Percentiles rank a stretch among this genome's conserved stretches.
phyloP scores from a whole-genome alignment of 64 coral and sea anemone species.

The Porites lutea region DNA sequence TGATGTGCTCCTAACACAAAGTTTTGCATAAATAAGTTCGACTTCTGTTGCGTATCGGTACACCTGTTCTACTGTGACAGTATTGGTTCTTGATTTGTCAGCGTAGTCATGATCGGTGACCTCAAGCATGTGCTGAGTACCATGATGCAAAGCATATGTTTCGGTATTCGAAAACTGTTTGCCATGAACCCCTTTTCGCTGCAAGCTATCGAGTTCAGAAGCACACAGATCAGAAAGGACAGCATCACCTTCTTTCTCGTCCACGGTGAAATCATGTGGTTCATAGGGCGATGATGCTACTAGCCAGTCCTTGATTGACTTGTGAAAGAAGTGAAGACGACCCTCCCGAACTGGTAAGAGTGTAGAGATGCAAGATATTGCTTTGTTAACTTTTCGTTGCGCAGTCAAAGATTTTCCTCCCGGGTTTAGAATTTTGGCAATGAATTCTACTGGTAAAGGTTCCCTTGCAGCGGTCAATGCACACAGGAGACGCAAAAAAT shows the following conservation, averaged over 20 bases:
- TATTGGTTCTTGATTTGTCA: background rate
- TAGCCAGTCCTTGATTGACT: slow-evolving; percentile 55
- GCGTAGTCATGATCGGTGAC: background rate
- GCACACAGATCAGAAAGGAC: slow-evolving; percentile 21
- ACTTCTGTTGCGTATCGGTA: background rate
- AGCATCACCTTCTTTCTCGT: slow-evolving; percentile 27
- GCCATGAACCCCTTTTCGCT: background rate
- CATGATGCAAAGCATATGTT: slow-evolving; percentile 15
- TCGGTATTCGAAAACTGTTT: background rate
- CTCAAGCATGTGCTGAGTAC: background rate
- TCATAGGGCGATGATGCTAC: background rate
- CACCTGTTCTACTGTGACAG: background rate
- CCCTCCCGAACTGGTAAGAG: slow-evolving; percentile 20
- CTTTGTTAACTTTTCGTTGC: background rate
- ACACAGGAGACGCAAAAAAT: slow-evolving; percentile 24
- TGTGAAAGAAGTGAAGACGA: slow-evolving; percentile 43
- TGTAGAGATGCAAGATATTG: background rate
- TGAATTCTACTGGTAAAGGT: slow-evolving; percentile 20
- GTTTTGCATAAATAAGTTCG: slow-evolving; percentile 3
- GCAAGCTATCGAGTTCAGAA: background rate
- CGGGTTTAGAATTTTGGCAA: background rate
- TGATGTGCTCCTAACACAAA: background rate
- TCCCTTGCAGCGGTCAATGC: slow-evolving; percentile 4
- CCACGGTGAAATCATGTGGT: slow-evolving; percentile 25
- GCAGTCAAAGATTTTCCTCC: background rate